Percentiles rank a stretch among this genome's conserved stretches.
phyloP scores from a whole-genome alignment of 2,888 invertebrate genomes.

The Brenthis daphne region DNA sequence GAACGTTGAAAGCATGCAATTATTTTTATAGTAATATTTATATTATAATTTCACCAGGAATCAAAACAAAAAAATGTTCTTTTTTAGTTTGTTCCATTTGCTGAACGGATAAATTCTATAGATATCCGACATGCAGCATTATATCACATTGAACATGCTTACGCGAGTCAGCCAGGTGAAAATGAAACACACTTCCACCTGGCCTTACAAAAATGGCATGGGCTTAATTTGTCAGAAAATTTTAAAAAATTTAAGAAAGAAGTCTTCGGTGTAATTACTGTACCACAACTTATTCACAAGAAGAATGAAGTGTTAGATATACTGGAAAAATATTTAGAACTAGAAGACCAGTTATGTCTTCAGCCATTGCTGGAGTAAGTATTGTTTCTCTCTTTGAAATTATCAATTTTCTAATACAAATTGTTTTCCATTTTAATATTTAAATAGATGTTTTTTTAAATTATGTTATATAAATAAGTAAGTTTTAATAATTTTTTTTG shows the following conservation, averaged over 20 bases:
- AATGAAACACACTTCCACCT: conserved; percentile 90
- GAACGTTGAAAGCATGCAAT: neutral
- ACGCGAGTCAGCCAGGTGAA: conserved; percentile 87
- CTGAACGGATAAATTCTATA: conserved; percentile 92
- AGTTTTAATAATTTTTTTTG: neutral
- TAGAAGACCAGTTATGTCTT: conserved; percentile 87
- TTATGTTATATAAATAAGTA: conserved; percentile 7
- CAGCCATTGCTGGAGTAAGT: conserved; percentile 94
- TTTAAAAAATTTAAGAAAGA: conserved; percentile 90
- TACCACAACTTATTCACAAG: conserved; percentile 91
- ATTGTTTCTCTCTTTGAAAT: too few species aligned
- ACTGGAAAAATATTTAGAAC: conserved; percentile 87
- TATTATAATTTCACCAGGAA: neutral
- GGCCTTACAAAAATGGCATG: conserved; percentile 93
- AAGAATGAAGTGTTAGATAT: conserved; percentile 89
- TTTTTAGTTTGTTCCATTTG: conserved; percentile 92
- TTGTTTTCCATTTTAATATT: neutral
- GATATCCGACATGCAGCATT: conserved; percentile 91
- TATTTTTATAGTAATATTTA: neutral
- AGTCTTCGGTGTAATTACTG: conserved; percentile 88
- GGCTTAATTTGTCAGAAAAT: conserved; percentile 92
- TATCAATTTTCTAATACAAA: too few species aligned
- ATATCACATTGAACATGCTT: conserved; percentile 90
- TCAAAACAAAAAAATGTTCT: conserved; percentile 14
- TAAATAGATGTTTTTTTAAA: conserved; percentile 11